A percentile compares a stretch with the other conserved stretches of the same genome.
phyloP scores from a whole-genome alignment of 2,113 vertebrate genomes.

The Triplophysa dalaica region DNA sequence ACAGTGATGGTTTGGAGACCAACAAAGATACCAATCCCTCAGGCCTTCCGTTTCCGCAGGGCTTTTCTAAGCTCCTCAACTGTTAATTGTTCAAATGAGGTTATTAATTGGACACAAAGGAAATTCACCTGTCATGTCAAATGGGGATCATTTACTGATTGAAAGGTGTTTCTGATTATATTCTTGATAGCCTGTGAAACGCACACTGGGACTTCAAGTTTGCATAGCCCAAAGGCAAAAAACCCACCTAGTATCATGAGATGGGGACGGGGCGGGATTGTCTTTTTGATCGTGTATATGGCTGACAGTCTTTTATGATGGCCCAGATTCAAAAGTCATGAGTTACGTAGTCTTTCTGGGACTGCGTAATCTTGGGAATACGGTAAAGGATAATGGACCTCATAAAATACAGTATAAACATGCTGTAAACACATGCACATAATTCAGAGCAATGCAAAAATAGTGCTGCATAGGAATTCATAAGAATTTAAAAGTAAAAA shows the following conservation, averaged over 20 bases:
- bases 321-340: constrained; percentile 64
- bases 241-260: constrained; percentile 57
- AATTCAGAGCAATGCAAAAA: constrained; percentile 2
- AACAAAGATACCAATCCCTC: constrained; percentile 16
- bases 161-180: constrained; percentile 76
- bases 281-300: constrained; percentile 57
- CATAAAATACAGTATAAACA: neutral
- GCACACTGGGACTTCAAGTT: constrained; percentile 64
- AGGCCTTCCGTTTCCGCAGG: constrained; percentile 38
- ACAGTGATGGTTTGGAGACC: neutral
- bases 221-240: constrained; percentile 66
- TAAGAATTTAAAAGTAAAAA: neutral
- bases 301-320: constrained; percentile 70
- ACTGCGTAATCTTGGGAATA: constrained; percentile 43
- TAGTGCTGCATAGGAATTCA: neutral
- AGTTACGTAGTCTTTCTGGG: constrained; percentile 54
- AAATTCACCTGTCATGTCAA: constrained; percentile 76
- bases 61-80: constrained; percentile 63
- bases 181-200: constrained; percentile 52
- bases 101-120: constrained; percentile 75
- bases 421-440: neutral
- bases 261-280: constrained; percentile 39
- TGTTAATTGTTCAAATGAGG: constrained; percentile 78
- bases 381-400: constrained; percentile 40
- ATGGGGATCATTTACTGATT: constrained; percentile 71